phyloP scores from a whole-genome alignment of 2,113 vertebrate genomes.

The Actinemys pallida region DNA sequence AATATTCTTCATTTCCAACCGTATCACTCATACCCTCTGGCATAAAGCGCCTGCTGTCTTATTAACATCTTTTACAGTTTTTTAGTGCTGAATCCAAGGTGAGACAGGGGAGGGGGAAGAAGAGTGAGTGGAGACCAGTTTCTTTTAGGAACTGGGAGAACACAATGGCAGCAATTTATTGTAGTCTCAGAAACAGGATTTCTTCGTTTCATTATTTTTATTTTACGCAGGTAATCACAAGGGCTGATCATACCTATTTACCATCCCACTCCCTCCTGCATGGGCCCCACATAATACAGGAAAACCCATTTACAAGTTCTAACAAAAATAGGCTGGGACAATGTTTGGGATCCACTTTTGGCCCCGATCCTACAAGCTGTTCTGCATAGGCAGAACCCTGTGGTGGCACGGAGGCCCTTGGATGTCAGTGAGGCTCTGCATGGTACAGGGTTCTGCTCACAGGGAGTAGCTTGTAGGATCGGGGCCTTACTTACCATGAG shows the following conservation, averaged over 20 bases:
- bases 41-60: constrained; percentile 66
- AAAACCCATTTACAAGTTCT: background rate
- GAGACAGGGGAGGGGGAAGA: constrained; percentile 43
- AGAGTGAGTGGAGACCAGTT: background rate
- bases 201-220: background rate
- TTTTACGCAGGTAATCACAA: background rate
- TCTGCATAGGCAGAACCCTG: background rate
- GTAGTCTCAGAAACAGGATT: background rate
- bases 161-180: constrained; percentile 38
- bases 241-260: background rate
- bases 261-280: background rate
- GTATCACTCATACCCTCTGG: constrained; percentile 57
- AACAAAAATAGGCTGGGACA: background rate
- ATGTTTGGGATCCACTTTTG: too few species aligned
- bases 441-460: background rate
- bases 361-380: background rate
- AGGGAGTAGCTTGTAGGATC: background rate
- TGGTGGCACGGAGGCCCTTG: background rate
- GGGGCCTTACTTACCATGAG: background rate
- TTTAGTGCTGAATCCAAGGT: constrained; percentile 56
- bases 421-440: background rate
- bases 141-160: constrained; percentile 34
- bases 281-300: background rate
- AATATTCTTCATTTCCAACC: constrained; percentile 75
- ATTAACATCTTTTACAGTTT: constrained; percentile 65